These are phyloP conservation scores for Trichomycterus rosablanca DNA, from an alignment of 2,113 vertebrate species.

Conservation along the genomic window DNA sequence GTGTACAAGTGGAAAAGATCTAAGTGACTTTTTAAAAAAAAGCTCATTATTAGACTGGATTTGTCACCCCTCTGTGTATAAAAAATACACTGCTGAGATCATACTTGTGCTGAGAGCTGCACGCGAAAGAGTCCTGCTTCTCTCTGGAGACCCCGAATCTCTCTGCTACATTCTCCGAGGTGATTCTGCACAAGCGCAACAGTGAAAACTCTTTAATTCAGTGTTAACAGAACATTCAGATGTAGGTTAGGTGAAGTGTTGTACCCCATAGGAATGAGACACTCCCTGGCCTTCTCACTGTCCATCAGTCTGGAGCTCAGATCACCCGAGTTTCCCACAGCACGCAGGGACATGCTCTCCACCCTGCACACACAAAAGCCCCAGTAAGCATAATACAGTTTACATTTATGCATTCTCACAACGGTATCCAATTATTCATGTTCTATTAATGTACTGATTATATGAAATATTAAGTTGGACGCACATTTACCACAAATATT, in stretches of 20 bases:
- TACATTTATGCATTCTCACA: not conserved
- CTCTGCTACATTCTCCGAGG: constrained; percentile 90
- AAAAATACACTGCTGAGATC: too few species aligned
- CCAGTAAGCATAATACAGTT: too few species aligned
- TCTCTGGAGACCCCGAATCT: constrained; percentile 78
- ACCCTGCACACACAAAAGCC: constrained; percentile 62
- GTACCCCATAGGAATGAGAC: constrained; percentile 85
- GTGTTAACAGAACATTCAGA: not conserved
- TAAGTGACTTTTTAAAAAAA: too few species aligned
- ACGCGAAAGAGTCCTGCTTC: constrained; percentile 83
- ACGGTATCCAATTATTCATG: too few species aligned
- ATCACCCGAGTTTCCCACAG: constrained; percentile 69
- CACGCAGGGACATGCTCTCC: constrained; percentile 83
- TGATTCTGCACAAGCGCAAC: constrained; percentile 69
- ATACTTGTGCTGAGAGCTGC: constrained; percentile 85
- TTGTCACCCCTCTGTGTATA: too few species aligned
- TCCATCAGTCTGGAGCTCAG: constrained; percentile 75
- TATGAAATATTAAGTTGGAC: too few species aligned
- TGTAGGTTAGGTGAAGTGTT: constrained; percentile 33
- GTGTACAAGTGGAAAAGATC: too few species aligned
- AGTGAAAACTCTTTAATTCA: not conserved
- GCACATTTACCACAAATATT: too few species aligned
- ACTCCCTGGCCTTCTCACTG: constrained; percentile 77
- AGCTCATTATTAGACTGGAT: too few species aligned
- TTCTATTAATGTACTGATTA: too few species aligned